Evolutionary conservation across 2,797 vertebrate species (phyloP).

Genomic region (Cuculus canorus): DNA sequence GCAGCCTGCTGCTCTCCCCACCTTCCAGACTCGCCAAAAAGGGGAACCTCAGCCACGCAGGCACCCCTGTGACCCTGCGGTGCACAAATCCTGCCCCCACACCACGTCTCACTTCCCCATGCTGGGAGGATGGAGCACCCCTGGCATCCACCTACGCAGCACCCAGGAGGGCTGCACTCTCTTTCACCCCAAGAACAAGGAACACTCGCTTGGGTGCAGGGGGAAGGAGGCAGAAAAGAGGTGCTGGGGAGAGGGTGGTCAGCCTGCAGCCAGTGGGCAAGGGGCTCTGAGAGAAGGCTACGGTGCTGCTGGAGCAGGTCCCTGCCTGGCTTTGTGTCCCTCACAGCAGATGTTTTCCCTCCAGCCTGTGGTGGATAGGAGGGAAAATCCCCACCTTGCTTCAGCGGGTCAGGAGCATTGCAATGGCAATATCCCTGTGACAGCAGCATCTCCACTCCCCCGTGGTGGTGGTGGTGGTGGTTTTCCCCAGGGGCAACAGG

Average conservation of each 20-base stretch:
- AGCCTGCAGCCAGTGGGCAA: neutral
- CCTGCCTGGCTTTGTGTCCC: neutral
- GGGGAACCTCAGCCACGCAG: neutral
- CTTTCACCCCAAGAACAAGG: neutral
- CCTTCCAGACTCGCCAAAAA: neutral
- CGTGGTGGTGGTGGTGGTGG: fast-evolving
- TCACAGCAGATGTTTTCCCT: neutral
- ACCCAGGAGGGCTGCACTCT: neutral
- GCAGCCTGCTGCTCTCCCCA: neutral
- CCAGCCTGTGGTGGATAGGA: fast-evolving
- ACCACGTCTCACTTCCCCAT: neutral
- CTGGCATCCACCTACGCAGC: neutral
- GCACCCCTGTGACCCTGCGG: neutral
- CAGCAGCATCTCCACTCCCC: neutral
- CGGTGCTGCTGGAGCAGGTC: neutral
- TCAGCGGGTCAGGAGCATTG: fast-evolving
- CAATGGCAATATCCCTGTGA: fast-evolving
- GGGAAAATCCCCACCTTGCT: neutral
- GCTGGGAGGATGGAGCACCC: neutral
- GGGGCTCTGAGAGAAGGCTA: neutral
- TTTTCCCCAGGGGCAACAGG: neutral
- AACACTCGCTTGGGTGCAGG: neutral
- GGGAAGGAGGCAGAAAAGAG: neutral
- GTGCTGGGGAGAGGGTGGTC: fast-evolving
- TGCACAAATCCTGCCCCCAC: neutral